Conservation (phyloP, 2,888 invertebrate genomes). For the Monopis laevigella region DNA sequence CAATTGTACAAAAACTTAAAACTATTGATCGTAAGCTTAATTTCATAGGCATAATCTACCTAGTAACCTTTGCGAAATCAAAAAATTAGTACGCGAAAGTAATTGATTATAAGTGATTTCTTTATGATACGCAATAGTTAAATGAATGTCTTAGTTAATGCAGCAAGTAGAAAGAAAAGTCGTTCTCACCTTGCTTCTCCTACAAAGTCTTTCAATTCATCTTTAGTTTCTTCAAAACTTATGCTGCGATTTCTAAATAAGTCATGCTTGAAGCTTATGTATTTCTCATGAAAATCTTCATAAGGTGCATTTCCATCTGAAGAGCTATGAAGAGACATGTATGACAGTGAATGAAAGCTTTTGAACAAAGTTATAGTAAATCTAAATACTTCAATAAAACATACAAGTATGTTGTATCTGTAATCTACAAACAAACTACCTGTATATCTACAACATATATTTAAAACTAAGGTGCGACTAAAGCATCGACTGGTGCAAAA, state of each 20-base stretch:
- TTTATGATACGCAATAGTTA: no score
- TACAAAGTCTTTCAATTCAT: conserved; percentile 41
- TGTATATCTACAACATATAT: no score
- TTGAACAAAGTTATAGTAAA: no score
- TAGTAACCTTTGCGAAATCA: no score
- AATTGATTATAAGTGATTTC: no score
- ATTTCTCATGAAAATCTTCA: conserved; percentile 84
- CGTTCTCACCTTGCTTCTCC: conserved; percentile 26
- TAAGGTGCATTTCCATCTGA: conserved; percentile 67
- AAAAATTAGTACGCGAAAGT: no score
- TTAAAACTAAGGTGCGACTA: no score
- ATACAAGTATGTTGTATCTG: neutral
- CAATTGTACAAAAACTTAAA: no score
- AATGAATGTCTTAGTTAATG: no score
- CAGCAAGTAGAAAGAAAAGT: no score
- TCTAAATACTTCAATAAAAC: neutral
- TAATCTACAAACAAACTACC: neutral
- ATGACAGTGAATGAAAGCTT: conserved; percentile 47
- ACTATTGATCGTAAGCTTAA: no score
- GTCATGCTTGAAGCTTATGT: conserved; percentile 76
- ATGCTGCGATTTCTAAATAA: conserved; percentile 80
- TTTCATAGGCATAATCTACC: no score
- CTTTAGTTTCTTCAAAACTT: conserved; percentile 72
- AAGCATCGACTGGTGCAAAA: neutral
- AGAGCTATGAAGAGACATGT: conserved; percentile 63